Evolutionary conservation across 1,140 invertebrate genomes (phyloP), one percentile per base, ranked within the genome.

Genomic region (Bombyx mori): DNA sequence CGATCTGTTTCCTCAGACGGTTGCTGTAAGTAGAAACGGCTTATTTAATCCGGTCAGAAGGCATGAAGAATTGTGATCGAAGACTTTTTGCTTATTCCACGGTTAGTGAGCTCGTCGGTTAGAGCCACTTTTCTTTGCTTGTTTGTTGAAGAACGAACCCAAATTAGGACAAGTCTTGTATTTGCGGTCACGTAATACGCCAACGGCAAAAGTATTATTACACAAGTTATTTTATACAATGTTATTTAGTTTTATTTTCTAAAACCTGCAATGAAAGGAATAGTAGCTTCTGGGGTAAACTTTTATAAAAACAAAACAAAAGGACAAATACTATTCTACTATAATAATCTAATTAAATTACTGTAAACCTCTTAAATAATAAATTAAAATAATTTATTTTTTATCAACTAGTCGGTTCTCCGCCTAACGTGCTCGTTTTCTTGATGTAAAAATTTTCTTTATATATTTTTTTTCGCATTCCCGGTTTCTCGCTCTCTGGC

Each of bases 401-500:
- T 68, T 77, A 84, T 84, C 77, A 81, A 58, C 79, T 83, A 62
- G 59, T 57, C 26, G 62, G 73, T 44, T 62, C 66, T 35, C 69
- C 71, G 52, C 63, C 76, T 26, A 75, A 62, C 35, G 72, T 73
- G 48, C 68, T 79, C 8, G 77, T 79, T 75, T 87, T 82, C 60
- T 86, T 85, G 26, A 86, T 77, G 58, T 82, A 83, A 73, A 77
- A 86, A 61, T 87, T 88, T 69, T 87, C 82, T 75, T 86, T 81
- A 63, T 82, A 86, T 5, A 81, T 56, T 59, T 88, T 88, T 68
- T 88, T 87, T 56, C 75, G 79, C 56, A 71, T 66, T n/a, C 71
- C 76, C 4, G 78, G 75, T 57, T 84, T 78, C 61, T 82, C 72
- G 59, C 71, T 79, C 69, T 76, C 77, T n/a, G 74, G 74, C 63